A percentile compares a stretch with the other conserved stretches of the same genome.
Evolutionary conservation across 2,888 invertebrate genomes (phyloP).

Genomic region (Hoplodrina ambigua): DNA sequence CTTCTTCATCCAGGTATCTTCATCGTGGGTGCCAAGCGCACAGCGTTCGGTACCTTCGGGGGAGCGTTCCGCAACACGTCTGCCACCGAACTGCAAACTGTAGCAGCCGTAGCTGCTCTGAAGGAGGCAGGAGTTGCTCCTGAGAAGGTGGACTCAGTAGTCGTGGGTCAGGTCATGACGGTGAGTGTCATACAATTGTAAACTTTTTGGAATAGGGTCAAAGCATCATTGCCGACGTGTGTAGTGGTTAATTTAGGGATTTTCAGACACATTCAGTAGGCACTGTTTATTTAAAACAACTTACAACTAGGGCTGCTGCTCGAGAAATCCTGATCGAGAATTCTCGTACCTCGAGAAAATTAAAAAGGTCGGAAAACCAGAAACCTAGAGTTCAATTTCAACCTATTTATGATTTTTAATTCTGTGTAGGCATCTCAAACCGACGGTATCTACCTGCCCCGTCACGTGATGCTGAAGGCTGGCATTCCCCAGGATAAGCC

Average conservation of each 20-base stretch:
- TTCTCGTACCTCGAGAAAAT: too few species aligned
- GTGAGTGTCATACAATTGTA: slow-evolving; percentile 87
- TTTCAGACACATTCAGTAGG: too few species aligned
- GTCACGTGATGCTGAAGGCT: slow-evolving; percentile 96
- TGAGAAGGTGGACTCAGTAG: slow-evolving; percentile 96
- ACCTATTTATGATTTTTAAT: not conserved
- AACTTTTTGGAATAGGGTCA: too few species aligned
- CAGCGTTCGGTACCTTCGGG: slow-evolving; percentile 99
- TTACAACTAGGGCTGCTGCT: too few species aligned
- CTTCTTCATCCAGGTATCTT: slow-evolving; percentile 92
- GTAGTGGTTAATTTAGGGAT: too few species aligned
- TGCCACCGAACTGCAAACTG: slow-evolving; percentile 94
- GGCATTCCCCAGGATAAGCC: slow-evolving; percentile 97
- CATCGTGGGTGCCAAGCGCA: slow-evolving; percentile 98
- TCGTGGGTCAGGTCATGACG: slow-evolving; percentile 96
- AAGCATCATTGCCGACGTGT: too few species aligned
- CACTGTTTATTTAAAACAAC: too few species aligned
- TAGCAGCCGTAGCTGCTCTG: slow-evolving; percentile 95
- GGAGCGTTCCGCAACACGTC: slow-evolving; percentile 94
- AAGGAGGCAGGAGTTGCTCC: slow-evolving; percentile 95
- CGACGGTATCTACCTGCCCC: slow-evolving; percentile 96
- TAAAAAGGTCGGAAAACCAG: too few species aligned
- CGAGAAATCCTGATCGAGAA: too few species aligned
- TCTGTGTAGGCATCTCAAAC: slow-evolving; percentile 92
- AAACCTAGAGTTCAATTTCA: too few species aligned